phyloP scores from a whole-genome alignment of 2,113 vertebrate genomes.

The Chelonoidis abingdonii region DNA sequence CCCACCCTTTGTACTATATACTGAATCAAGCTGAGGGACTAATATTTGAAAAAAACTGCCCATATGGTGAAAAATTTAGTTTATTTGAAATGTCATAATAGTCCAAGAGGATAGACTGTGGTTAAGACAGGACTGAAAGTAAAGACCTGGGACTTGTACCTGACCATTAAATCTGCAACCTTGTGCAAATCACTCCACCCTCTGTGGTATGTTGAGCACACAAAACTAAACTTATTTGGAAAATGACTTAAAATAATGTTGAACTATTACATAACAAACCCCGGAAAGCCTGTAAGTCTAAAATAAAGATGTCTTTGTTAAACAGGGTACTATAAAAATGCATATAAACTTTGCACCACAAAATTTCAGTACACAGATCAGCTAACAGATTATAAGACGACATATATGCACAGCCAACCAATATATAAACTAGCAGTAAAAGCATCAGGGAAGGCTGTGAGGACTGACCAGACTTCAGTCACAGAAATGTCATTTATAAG shows the following conservation, averaged over 20 bases:
- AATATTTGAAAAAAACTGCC: not conserved
- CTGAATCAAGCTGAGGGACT: not conserved
- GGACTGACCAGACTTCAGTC: not conserved
- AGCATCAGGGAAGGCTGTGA: not conserved
- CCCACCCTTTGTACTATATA: not conserved
- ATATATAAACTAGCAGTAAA: not conserved
- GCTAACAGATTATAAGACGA: not conserved
- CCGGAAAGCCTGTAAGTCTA: not conserved
- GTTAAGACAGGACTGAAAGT: not conserved
- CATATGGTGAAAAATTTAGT: not conserved
- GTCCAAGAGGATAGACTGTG: not conserved
- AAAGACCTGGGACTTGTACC: not conserved
- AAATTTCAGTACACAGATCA: constrained; percentile 14
- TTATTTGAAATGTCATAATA: not conserved
- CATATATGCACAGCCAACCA: not conserved
- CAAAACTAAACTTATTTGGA: not conserved
- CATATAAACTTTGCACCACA: fast-evolving
- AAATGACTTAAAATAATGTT: not conserved
- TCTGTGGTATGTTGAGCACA: not conserved
- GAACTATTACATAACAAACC: not conserved
- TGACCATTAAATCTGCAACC: too few relatives aligned
- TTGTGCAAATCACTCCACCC: not conserved
- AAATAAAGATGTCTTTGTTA: too few relatives aligned
- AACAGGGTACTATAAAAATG: not conserved
- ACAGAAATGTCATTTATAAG: too few relatives aligned